phyloP scores from a whole-genome alignment of 1,140 invertebrate genomes.

The Trichogramma pretiosum region DNA sequence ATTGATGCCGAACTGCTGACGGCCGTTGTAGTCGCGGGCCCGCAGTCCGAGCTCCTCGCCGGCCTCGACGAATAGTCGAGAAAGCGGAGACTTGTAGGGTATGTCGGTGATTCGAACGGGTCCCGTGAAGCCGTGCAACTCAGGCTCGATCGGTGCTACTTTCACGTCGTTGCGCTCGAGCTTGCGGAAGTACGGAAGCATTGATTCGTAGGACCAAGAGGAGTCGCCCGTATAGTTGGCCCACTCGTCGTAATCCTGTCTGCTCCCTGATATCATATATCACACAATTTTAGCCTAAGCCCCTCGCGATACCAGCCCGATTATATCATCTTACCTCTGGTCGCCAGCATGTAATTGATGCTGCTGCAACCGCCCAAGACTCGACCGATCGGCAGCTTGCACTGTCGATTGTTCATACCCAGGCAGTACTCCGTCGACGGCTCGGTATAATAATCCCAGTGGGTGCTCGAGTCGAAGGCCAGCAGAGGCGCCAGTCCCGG shows the following conservation, averaged over 20 bases:
- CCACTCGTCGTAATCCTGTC: not conserved
- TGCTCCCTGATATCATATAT: not conserved
- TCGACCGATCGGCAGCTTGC: too few species aligned
- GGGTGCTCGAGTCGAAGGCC: too few species aligned
- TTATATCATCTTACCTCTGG: too few species aligned
- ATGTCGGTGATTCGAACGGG: not conserved
- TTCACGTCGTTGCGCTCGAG: not conserved
- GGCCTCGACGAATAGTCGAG: conserved; percentile 43
- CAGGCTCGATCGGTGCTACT: not conserved
- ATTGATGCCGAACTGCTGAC: conserved; percentile 45
- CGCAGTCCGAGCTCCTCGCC: conserved; percentile 41
- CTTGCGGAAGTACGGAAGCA: not conserved
- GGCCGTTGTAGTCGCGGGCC: conserved; percentile 30
- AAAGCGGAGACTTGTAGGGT: conserved; percentile 6
- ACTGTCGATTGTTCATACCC: too few species aligned
- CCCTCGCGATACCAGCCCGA: too few species aligned
- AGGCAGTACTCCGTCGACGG: too few species aligned
- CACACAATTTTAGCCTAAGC: too few species aligned
- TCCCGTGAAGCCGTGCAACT: not conserved
- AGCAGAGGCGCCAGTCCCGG: too few species aligned
- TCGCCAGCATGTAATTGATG: too few species aligned
- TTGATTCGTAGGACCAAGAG: not conserved
- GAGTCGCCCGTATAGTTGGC: not conserved
- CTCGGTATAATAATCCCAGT: too few species aligned
- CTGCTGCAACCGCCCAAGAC: too few species aligned